Conservation (phyloP, 2,797 vertebrate genomes). For the Sandelia bainsii region DNA sequence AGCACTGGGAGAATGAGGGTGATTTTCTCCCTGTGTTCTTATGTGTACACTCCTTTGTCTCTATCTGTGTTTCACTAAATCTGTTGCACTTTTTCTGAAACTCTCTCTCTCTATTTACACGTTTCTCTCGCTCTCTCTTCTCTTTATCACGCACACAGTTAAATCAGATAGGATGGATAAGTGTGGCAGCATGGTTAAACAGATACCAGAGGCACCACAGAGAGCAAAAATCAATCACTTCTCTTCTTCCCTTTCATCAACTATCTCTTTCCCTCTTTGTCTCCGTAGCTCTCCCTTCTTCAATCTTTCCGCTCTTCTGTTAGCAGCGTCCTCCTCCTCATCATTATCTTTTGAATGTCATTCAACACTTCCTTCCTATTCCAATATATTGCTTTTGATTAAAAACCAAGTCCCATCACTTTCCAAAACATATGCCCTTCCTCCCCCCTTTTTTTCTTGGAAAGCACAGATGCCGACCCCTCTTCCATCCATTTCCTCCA, state of each 20-base stretch:
- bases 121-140: slow-evolving; percentile 26
- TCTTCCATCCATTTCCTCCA: slow-evolving; percentile 41
- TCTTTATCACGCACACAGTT: slow-evolving; percentile 38
- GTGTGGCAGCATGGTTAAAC: slow-evolving; percentile 64
- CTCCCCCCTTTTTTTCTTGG: slow-evolving; percentile 13
- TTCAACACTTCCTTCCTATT: slow-evolving; percentile 58
- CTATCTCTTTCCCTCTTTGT: slow-evolving; percentile 46
- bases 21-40: slow-evolving; percentile 1
- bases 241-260: slow-evolving; percentile 66
- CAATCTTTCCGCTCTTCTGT: slow-evolving; percentile 53
- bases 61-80: slow-evolving; percentile 34
- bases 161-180: slow-evolving; percentile 71
- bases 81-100: slow-evolving; percentile 40
- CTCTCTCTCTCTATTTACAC: slow-evolving; percentile 16
- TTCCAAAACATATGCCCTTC: slow-evolving; percentile 29
- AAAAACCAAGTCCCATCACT: slow-evolving; percentile 29
- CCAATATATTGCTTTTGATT: slow-evolving; percentile 62
- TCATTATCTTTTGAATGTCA: slow-evolving; percentile 67
- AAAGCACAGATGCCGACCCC: slow-evolving; percentile 49
- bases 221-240: slow-evolving; percentile 77
- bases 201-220: slow-evolving; percentile 69
- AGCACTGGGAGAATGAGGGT: not conserved
- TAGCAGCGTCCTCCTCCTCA: slow-evolving; percentile 49
- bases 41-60: slow-evolving; percentile 33
- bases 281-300: slow-evolving; percentile 57